Evolutionary conservation across 2,888 invertebrate genomes (phyloP).

Genomic region (Bruchidius siliquastri): DNA sequence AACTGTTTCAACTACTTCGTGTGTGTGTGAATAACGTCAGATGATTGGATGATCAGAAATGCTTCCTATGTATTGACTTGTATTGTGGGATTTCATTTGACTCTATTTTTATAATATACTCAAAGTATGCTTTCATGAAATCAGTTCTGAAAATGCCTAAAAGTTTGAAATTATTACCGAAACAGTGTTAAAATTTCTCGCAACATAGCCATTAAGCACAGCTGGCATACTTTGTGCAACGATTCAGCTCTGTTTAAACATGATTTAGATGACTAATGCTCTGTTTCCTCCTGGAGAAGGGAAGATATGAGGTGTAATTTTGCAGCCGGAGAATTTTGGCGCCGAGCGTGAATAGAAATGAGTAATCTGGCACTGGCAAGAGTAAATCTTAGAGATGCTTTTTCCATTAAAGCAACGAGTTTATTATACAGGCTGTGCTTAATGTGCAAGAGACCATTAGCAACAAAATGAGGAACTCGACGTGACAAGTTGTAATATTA

Average conservation of each 20-base stretch:
- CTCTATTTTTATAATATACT: too few species aligned
- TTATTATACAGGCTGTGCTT: not conserved
- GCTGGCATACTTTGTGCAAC: not conserved
- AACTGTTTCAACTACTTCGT: too few species aligned
- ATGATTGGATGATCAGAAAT: too few species aligned
- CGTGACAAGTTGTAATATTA: not conserved
- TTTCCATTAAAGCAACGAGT: not conserved
- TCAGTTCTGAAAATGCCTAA: too few species aligned
- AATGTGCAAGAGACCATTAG: not conserved
- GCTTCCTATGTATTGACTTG: too few species aligned
- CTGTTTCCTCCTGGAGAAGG: not conserved
- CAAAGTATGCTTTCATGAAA: too few species aligned
- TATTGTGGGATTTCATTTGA: too few species aligned
- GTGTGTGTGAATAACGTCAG: too few species aligned
- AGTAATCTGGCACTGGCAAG: not conserved
- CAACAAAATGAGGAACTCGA: not conserved
- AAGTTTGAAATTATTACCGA: too few species aligned
- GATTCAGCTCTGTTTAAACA: not conserved
- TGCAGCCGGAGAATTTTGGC: not conserved
- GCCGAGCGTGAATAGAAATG: not conserved
- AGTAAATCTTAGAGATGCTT: not conserved
- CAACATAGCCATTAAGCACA: not conserved
- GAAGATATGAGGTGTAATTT: not conserved
- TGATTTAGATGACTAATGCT: not conserved
- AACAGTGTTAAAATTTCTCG: not conserved